Conservation (phyloP, 2,113 vertebrate species). For the Lamprotornis superbus region DNA sequence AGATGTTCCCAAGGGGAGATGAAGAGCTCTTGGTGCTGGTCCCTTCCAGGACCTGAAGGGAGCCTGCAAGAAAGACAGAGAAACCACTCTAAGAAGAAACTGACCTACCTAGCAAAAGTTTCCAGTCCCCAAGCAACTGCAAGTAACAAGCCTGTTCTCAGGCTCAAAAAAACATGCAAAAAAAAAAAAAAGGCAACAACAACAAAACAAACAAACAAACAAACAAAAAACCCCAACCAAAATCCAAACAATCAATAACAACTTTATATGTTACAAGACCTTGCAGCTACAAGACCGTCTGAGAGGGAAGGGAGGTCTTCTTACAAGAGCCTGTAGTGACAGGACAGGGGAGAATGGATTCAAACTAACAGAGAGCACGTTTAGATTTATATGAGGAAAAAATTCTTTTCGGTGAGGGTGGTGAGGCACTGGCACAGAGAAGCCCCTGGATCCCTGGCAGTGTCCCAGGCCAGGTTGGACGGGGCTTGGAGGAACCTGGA, state of each 20-base stretch:
- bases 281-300: too few species aligned
- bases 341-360: fast-evolving
- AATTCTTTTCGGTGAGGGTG: background rate
- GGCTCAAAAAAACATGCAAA: too few species aligned
- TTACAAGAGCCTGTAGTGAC: background rate
- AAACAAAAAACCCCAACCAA: too few species aligned
- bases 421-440: background rate
- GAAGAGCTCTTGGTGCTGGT: background rate
- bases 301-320: background rate
- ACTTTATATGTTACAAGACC: too few species aligned
- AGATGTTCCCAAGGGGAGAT: fast-evolving
- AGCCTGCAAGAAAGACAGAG: background rate
- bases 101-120: too few species aligned
- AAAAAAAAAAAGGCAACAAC: too few species aligned
- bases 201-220: too few species aligned
- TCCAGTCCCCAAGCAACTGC: too few species aligned
- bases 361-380: background rate
- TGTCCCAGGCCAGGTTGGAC: fast-evolving
- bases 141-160: too few species aligned
- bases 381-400: background rate
- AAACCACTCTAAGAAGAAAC: too few species aligned
- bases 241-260: too few species aligned
- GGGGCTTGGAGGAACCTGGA: background rate
- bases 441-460: background rate
- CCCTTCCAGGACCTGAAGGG: too few species aligned